Base-by-base conservation (phyloP, 53 echinoderm and acorn worm species). In the Henricia sp. region DNA sequence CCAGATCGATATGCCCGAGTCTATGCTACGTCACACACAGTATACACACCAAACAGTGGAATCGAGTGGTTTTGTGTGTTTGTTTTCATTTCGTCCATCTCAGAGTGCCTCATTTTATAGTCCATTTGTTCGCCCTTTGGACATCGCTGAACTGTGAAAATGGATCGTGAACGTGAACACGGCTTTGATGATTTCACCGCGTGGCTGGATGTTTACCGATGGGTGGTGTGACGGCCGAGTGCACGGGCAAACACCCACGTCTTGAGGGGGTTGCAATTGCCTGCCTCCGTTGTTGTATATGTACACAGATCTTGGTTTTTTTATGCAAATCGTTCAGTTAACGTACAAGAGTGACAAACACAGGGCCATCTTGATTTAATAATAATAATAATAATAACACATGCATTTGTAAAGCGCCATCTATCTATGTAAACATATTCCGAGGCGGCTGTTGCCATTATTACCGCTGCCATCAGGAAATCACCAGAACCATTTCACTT, bases 121-220 rank as follows among this genome's bases (percentile, higher is more conserved):
- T 76, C 76, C 76, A 76, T 76, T 76, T 76, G 76, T 57, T 26
- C 25, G 40, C 76, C 35, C 76, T 57, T 39, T 38, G 17, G 28
- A 58, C 40, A 27, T 25, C 76, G 40, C 23, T 58, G 38, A 42
- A 58, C 76, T 76, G 58, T 76, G 76, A 58, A 67, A 76, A 76
- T 30, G 27, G 59, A 58, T 52, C 58, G 42, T 58, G 59, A 41
- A 57, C 54, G 74, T 19, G 52, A 34, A 30, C 38, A 76, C 59
- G 39, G 38, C 41, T 16, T 30, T 6, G 28, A 39, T 17, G 57
- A 58, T 76, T 76, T 57, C 20, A 59, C 57, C 24, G 59, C 41
- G 32, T 40, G 59, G 55, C 76, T 41, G 76, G 58, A 57, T 57
- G 57, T 76, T 76, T 57, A 76, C 76, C 27, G 41, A 57, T 11